Conservation (phyloP, 2,113 vertebrate species). For the Leptosomus discolor region DNA sequence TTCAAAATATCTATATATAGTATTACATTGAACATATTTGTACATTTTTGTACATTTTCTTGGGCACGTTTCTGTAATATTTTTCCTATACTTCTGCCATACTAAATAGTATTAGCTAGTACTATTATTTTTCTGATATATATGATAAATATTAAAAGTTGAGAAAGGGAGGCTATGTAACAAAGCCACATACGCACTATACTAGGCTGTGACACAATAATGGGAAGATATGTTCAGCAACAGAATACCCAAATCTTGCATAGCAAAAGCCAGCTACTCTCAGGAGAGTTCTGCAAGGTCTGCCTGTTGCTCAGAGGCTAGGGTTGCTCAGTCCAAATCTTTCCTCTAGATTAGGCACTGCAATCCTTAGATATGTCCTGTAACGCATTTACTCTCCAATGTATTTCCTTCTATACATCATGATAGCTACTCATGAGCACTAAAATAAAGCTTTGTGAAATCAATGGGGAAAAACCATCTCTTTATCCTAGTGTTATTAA, state of each 20-base stretch:
- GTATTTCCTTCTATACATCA: neutral
- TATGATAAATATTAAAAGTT: neutral
- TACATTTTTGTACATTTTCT: neutral
- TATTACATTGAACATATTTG: neutral
- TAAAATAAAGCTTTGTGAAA: neutral
- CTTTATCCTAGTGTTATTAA: neutral
- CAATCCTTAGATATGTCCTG: neutral
- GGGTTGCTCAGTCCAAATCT: neutral
- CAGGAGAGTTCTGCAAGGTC: neutral
- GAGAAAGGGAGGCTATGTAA: neutral
- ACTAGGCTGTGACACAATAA: neutral
- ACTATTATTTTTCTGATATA: neutral
- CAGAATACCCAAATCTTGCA: neutral
- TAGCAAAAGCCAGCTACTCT: neutral
- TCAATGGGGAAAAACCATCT: neutral
- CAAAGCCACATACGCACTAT: neutral
- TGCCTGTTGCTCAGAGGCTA: neutral
- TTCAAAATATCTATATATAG: neutral
- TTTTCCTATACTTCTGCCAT: neutral
- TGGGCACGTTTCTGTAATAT: neutral
- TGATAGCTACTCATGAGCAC: rapidly evolving
- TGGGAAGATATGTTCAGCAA: neutral
- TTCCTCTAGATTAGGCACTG: neutral
- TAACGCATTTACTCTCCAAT: rapidly evolving
- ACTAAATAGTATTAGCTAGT: neutral